phyloP scores from a whole-genome alignment of 2,797 vertebrate species.

The Aldrovandia affinis region DNA sequence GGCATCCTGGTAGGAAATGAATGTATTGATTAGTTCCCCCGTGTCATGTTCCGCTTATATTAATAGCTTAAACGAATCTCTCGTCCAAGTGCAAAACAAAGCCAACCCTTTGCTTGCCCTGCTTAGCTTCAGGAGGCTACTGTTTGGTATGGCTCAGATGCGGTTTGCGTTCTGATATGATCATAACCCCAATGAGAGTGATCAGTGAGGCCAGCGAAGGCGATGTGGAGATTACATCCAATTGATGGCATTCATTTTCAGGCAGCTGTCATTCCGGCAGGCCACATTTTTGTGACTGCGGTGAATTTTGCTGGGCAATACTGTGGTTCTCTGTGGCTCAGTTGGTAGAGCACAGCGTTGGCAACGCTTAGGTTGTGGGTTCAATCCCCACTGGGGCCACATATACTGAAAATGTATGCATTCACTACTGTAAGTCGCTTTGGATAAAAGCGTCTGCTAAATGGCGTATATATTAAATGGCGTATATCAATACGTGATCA shows the following conservation, averaged over 20 bases:
- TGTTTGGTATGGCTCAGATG: neutral
- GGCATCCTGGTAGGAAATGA: neutral
- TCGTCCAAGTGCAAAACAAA: neutral
- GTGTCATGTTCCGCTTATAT: neutral
- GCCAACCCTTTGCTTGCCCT: neutral
- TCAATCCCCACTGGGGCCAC: too few relatives aligned
- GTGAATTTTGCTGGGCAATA: too few relatives aligned
- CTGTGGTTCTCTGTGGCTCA: too few relatives aligned
- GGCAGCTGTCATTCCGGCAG: neutral
- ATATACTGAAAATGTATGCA: too few relatives aligned
- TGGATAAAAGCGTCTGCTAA: too few relatives aligned
- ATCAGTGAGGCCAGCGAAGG: neutral
- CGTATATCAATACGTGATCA: too few relatives aligned
- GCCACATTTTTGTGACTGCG: too few relatives aligned
- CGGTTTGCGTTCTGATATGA: neutral
- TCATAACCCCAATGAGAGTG: neutral
- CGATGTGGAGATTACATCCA: neutral
- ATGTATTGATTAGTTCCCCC: neutral
- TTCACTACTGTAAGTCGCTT: too few relatives aligned
- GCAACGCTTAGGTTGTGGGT: too few relatives aligned
- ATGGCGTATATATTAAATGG: too few relatives aligned
- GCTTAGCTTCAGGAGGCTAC: too few relatives aligned
- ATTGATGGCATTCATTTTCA: neutral
- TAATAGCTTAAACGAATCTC: neutral
- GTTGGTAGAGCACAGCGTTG: too few relatives aligned